A percentile compares a stretch with the other conserved stretches of the same genome.
phyloP scores from a whole-genome alignment of 2,113 vertebrate genomes.

The Microcebus lehilahytsara region DNA sequence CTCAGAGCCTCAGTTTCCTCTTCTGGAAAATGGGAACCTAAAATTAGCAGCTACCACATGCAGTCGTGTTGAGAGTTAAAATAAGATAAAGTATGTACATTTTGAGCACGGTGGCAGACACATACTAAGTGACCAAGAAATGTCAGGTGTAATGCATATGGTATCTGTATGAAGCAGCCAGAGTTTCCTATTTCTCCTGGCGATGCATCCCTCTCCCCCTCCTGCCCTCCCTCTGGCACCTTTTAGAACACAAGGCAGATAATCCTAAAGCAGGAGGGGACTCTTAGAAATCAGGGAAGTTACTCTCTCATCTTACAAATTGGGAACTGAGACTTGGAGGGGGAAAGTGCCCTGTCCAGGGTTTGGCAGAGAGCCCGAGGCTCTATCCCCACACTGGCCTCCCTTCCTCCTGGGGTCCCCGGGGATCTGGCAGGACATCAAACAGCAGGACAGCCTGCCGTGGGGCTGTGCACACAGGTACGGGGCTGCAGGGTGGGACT shows the following conservation, averaged over 20 bases:
- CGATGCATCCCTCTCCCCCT: fast-evolving
- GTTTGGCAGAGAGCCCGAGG: neutral
- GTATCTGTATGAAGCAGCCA: neutral
- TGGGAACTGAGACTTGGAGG: neutral
- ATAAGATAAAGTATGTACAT: neutral
- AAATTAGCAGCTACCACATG: neutral
- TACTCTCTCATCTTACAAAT: neutral
- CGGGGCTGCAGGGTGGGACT: neutral
- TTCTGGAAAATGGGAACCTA: neutral
- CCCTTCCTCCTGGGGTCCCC: neutral
- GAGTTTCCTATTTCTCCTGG: neutral
- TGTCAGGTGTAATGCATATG: neutral
- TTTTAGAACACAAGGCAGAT: neutral
- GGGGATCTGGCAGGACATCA: neutral
- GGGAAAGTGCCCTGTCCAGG: neutral
- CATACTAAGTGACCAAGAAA: neutral
- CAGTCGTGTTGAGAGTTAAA: neutral
- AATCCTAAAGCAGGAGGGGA: neutral
- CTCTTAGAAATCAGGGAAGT: neutral
- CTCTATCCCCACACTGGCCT: neutral
- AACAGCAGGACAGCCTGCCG: too few species aligned
- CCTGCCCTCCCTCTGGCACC: neutral
- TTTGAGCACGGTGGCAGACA: neutral
- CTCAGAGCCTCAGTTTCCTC: neutral
- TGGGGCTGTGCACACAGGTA: fast-evolving